Base-by-base conservation (phyloP, 1,140 invertebrate genomes). In the Drosophila guanche region DNA sequence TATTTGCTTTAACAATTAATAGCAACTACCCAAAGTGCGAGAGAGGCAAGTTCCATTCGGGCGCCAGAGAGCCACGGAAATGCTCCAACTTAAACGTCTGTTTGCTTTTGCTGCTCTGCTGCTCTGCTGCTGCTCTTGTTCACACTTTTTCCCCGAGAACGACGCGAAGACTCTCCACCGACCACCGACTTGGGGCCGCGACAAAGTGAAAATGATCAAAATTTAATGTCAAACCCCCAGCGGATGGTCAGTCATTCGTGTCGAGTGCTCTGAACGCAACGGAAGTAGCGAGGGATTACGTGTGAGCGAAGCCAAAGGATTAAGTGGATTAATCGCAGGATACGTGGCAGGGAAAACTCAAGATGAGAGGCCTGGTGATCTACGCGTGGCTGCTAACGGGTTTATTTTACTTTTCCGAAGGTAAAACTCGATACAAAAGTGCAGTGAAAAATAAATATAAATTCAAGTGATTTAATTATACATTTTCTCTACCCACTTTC, bases 331-430 rank as follows among this genome's bases (percentile, higher is more conserved):
- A 29, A 20, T 37, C 25, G 40, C 40, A 51, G 68, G 67, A 66
- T 57, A 12, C 43, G 51, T 29, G 61, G 10, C 16, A 37, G 33
- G 5, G 10, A 37, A 37, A 37, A 37, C 33, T 37, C 33, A 37
- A 37, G 10, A 81, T 86, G 69, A 79, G 81, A 57, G 65, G 58
- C 41, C 53, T 76, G 25, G 37, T 79, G 29, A 50, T 89, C 14
- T 90, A 72, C 43, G 72, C 61, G 46, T 58, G 69, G 20, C 29
- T 91, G 3, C 25, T 86, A 23, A 68, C 71, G 25, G 57, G 74
- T 45, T 56, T 84, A 52, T 88, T 90, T 76, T 80, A 89, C 70
- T 91, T 88, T 69, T 91, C 84, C 48, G 83, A 91, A 89, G 88
- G 80, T 91, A 88, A 48, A 48, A 33, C 6, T n/a, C 5, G 29